phyloP scores from a whole-genome alignment of 2,797 vertebrate genomes.

The Orestias chungarensis region DNA sequence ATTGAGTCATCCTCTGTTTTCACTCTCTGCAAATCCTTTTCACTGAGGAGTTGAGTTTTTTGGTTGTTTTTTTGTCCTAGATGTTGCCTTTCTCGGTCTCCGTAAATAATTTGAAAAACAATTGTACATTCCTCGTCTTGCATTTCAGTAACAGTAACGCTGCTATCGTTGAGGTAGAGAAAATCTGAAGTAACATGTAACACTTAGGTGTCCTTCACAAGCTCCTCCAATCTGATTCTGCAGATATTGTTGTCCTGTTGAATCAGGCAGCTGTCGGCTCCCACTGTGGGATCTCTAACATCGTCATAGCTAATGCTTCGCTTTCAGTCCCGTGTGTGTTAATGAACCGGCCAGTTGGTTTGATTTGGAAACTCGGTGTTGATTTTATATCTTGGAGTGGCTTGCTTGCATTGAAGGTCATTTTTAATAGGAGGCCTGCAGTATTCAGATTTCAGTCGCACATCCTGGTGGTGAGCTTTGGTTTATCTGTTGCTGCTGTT shows the following conservation, averaged over 20 bases:
- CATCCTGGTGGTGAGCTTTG: slow-evolving; percentile 25
- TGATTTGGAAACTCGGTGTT: slow-evolving; percentile 43
- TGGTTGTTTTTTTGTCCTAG: slow-evolving; percentile 48
- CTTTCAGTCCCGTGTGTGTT: slow-evolving; percentile 52
- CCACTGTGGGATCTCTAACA: neutral
- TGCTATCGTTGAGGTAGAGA: slow-evolving; percentile 59
- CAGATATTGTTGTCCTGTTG: slow-evolving; percentile 37
- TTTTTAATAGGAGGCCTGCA: slow-evolving; percentile 56
- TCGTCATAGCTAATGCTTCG: slow-evolving; percentile 26
- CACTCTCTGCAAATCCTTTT: slow-evolving; percentile 35
- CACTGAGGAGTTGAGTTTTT: slow-evolving; percentile 16
- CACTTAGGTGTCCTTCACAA: slow-evolving; percentile 40
- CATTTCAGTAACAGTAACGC: slow-evolving; percentile 46
- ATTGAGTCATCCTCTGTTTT: slow-evolving; percentile 1
- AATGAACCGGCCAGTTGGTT: slow-evolving; percentile 51
- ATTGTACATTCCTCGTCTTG: slow-evolving; percentile 61
- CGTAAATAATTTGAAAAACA: slow-evolving; percentile 42
- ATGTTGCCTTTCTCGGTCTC: slow-evolving; percentile 73
- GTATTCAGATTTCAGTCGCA: slow-evolving; percentile 26
- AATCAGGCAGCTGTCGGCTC: slow-evolving; percentile 6
- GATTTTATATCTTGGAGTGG: slow-evolving; percentile 45
- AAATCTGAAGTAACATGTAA: slow-evolving; percentile 31
- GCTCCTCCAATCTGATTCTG: slow-evolving; percentile 32
- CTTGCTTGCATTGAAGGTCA: slow-evolving; percentile 54
- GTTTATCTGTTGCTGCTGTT: slow-evolving; percentile 40